Base-by-base conservation (phyloP, 2,113 vertebrate genomes). In the Xenus cinereus region DNA sequence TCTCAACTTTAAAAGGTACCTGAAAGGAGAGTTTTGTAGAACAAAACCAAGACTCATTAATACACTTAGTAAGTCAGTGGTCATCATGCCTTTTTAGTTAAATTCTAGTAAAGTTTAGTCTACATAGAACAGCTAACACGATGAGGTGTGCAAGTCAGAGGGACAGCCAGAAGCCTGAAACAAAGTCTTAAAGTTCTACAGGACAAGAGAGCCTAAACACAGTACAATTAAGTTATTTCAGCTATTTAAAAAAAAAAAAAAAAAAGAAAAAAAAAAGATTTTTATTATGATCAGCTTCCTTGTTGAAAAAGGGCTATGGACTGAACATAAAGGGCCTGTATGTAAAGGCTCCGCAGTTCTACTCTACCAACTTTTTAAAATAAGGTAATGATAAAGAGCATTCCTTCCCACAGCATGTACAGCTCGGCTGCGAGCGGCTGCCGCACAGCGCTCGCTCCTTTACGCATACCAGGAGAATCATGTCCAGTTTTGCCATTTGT, bases 401-500 rank as follows among this genome's bases (percentile, higher is more conserved):
- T 97, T 98, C 96, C 95, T 97, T 57, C 90, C 57, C 88, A 94
- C 85, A 96, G 97, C 96, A 60, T 16, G 94, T 32, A 94, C 67
- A 91, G 97, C 84, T 95, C 86, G 96, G 95, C 94, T 91, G 97
- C 66, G 28, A 96, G 84, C 69, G 97, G 97, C 97, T 97, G 95
- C 97, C 97, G 87, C 95, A 92, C 90, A 96, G 96, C 74, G 72
- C 96, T 98, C 74, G 72, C 96, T 98, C 94, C 97, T 98, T 98
- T 98, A 98, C 83, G 89, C 98, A 98, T 98, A 98, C 98, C 98
- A 98, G 96, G 95, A 98, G 97, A 98, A 98, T 98, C 98, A 96
- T 98, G 98, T 98, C 98, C 98, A 98, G 98, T 98, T 99, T 98
- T 98, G 98, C 99, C 99, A 98, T 99, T 99, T 99, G 98, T 98